These are phyloP conservation scores for Amphiprion ocellaris DNA, from an alignment of 2,113 vertebrate species.

Conservation along the genomic window DNA sequence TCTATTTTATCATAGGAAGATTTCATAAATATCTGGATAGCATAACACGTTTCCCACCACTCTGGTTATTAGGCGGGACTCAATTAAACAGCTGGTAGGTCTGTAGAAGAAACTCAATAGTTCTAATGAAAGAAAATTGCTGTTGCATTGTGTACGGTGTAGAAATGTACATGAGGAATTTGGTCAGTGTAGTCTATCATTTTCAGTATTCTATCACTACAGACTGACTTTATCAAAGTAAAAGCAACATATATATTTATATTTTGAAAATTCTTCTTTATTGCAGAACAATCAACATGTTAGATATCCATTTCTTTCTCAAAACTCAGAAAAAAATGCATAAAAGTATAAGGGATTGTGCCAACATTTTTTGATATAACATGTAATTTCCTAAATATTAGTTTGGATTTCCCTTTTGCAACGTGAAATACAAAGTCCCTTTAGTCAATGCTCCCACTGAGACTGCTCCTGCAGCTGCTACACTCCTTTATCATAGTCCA, in stretches of 20 bases:
- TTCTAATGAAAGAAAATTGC: slow-evolving; percentile 28
- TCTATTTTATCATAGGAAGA: slow-evolving; percentile 6
- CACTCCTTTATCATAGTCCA: not conserved
- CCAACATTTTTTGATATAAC: not conserved
- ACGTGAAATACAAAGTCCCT: not conserved
- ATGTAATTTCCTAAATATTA: not conserved
- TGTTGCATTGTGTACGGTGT: not conserved
- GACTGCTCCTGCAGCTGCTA: not conserved
- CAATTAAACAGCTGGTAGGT: slow-evolving; percentile 12
- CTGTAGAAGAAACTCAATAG: slow-evolving; percentile 5
- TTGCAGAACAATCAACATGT: too few species aligned
- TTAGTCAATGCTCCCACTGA: not conserved
- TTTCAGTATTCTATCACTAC: slow-evolving; percentile 1
- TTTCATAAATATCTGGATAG: slow-evolving; percentile 8
- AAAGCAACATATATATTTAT: too few species aligned
- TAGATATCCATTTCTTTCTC: not conserved
- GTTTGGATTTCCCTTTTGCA: not conserved
- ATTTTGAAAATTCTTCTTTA: too few species aligned
- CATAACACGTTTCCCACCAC: slow-evolving; percentile 2
- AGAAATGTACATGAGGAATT: not conserved
- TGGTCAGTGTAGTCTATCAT: not conserved
- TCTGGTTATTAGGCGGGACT: slow-evolving; percentile 3
- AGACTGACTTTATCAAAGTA: not conserved
- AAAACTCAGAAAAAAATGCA: not conserved
- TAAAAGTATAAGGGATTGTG: not conserved